These are phyloP conservation scores for Neogobius melanostomus DNA, from an alignment of 2,113 vertebrate species.

Conservation along the genomic window DNA sequence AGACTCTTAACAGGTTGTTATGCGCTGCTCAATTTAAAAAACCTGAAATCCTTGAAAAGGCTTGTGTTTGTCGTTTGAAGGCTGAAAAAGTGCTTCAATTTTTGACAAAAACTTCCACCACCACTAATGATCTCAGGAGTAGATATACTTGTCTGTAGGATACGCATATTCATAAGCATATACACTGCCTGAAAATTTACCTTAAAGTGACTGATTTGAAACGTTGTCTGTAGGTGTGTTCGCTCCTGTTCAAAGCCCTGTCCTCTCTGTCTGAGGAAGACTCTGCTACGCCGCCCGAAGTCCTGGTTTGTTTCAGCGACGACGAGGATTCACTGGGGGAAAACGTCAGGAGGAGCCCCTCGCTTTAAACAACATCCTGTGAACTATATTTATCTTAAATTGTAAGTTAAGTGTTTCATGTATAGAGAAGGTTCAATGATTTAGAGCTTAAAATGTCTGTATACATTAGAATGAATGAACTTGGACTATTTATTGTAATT, in stretches of 20 bases:
- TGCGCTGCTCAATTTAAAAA: not conserved
- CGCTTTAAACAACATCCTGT: slow-evolving; percentile 7
- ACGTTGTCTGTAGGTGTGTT: slow-evolving; percentile 77
- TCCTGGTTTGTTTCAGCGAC: slow-evolving; percentile 82
- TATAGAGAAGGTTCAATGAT: not conserved
- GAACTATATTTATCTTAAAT: not conserved
- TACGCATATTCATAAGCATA: too few relatives aligned
- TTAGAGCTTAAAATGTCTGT: not conserved
- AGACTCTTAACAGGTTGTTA: not conserved
- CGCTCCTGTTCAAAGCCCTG: slow-evolving; percentile 85
- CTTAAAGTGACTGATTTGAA: too few relatives aligned
- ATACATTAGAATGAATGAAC: not conserved
- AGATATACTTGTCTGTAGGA: too few relatives aligned
- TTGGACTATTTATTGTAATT: not conserved
- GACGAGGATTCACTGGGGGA: slow-evolving; percentile 72
- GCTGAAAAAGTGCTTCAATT: too few relatives aligned
- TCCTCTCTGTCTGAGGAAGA: slow-evolving; percentile 53
- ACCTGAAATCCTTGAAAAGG: too few relatives aligned
- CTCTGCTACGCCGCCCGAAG: slow-evolving; percentile 28
- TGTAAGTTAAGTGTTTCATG: not conserved
- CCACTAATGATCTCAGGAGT: too few relatives aligned
- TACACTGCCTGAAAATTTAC: too few relatives aligned
- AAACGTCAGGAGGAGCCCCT: slow-evolving; percentile 9
- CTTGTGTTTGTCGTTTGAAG: too few relatives aligned
- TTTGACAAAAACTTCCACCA: too few relatives aligned